Evolutionary conservation across 2,113 vertebrate genomes (phyloP).

Genomic region (Macrotis lagotis): DNA sequence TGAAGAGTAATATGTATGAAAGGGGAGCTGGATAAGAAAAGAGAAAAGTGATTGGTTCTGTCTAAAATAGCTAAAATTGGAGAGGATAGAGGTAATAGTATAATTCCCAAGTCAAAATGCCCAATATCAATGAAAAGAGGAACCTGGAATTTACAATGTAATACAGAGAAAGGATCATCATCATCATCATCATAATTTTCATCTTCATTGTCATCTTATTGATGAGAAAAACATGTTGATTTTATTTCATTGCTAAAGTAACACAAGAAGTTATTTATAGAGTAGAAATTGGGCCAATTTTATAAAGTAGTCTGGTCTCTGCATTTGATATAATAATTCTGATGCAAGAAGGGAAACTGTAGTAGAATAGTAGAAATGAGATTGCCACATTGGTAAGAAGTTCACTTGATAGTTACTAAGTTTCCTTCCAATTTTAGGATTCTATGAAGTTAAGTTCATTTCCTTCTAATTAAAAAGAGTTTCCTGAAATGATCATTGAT

Average conservation of each 20-base stretch:
- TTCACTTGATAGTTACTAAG: neutral
- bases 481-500: constrained; percentile 51
- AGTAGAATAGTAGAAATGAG: neutral
- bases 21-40: neutral
- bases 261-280: neutral
- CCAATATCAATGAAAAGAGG: neutral
- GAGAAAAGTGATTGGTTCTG: neutral
- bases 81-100: neutral
- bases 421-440: constrained; percentile 36
- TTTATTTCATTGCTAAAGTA: neutral
- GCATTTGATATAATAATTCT: neutral
- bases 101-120: neutral
- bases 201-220: neutral
- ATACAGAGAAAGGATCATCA: neutral
- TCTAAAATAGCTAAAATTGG: neutral
- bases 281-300: neutral
- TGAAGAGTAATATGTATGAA: neutral
- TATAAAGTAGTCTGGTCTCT: neutral
- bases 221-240: neutral
- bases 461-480: constrained; percentile 69
- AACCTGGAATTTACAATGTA: neutral
- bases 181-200: neutral
- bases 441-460: constrained; percentile 65
- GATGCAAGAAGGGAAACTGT: neutral
- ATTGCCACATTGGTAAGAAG: neutral